Evolutionary conservation across 2,797 vertebrate species (phyloP), one percentile per base, ranked within the genome.

Genomic region (Jordanella pulchra): DNA sequence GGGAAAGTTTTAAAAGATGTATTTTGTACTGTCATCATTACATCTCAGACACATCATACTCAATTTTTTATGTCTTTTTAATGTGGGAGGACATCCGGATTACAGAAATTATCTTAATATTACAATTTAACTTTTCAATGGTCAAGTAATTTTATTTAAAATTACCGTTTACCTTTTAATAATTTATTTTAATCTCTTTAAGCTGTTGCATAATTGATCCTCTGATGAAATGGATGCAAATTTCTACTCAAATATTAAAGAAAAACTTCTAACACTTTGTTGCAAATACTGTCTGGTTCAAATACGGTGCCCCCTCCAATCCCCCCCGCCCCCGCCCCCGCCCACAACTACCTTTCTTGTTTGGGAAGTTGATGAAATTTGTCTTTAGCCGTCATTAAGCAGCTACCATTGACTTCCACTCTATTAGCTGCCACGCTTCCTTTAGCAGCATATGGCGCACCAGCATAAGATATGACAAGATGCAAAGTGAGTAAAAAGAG

Each of bases 301-400:
- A n/a, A n/a, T n/a, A n/a, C n/a, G n/a, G n/a, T n/a, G n/a, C n/a
- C n/a, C n/a, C n/a, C n/a, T n/a, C n/a, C n/a, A n/a, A n/a, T n/a
- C n/a, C n/a, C n/a, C n/a, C n/a, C n/a, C n/a, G n/a, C n/a, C n/a
- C n/a, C n/a, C n/a, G n/a, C n/a, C n/a, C n/a, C n/a, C n/a, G n/a
- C n/a, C n/a, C n/a, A n/a, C n/a, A n/a, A 1, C 53, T n/a, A 7
- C 35, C 76, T 83, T 84, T 85, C 86, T 89, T 93, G 90, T 93
- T 93, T 90, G 86, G 79, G 88, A 92, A 89, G 91, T 91, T 94
- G 93, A 93, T 93, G 89, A 92, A 93, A 94, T 94, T 91, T 92
- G 89, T 93, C 91, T 92, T 91, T 92, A 90, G 89, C 88, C 80
- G 82, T 93, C 93, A 93, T 95, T 94, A 93, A 88, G 88, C 91